Evolutionary conservation across 2,888 invertebrate genomes (phyloP).

Genomic region (Gisinianus flammeolus): DNA sequence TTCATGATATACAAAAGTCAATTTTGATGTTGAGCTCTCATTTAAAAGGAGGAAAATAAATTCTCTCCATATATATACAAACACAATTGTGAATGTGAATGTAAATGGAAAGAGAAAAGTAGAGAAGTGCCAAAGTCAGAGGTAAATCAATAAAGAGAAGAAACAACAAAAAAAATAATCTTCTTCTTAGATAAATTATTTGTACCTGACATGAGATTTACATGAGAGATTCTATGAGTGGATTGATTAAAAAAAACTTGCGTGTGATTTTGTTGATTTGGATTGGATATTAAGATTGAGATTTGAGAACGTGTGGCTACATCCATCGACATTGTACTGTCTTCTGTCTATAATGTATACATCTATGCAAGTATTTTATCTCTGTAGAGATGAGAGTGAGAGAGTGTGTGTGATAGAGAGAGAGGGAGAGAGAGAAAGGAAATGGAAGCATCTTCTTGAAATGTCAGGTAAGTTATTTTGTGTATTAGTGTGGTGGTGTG

Average conservation of each 20-base stretch:
- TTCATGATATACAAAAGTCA: not conserved
- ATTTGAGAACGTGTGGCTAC: too few relatives aligned
- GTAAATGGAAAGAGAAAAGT: not conserved
- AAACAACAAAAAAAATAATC: not conserved
- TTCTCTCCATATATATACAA: not conserved
- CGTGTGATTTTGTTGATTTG: too few relatives aligned
- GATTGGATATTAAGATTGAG: too few relatives aligned
- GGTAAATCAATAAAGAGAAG: not conserved
- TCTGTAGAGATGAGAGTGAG: not conserved
- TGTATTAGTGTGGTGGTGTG: too few relatives aligned
- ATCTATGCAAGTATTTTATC: not conserved
- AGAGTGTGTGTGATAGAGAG: too few relatives aligned
- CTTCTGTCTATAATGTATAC: not conserved
- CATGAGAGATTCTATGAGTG: not conserved
- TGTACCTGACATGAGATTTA: not conserved
- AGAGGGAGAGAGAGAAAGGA: not conserved
- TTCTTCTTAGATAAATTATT: too few relatives aligned
- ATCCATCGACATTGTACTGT: too few relatives aligned
- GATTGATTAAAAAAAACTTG: not conserved
- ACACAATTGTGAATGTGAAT: not conserved
- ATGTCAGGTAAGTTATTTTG: not conserved
- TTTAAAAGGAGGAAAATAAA: not conserved
- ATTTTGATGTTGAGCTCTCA: not conserved
- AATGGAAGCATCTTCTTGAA: not conserved
- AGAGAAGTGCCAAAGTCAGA: not conserved